A percentile compares a stretch with the other conserved stretches of the same genome.
phyloP scores from a whole-genome alignment of 2,888 invertebrate genomes.

The Drosophila macrothrix region DNA sequence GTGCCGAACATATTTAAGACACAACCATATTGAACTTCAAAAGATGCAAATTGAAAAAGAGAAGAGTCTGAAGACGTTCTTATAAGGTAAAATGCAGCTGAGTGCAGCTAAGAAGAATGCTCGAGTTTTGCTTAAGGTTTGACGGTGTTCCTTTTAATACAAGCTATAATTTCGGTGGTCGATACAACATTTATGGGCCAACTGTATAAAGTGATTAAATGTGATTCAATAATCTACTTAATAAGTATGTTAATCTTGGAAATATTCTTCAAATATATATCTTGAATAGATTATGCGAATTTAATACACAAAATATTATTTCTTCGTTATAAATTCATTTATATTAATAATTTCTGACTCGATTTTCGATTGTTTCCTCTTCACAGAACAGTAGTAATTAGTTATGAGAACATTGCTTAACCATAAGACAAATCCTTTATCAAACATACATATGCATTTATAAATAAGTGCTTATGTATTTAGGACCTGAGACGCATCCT shows the following conservation, averaged over 20 bases:
- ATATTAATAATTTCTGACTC: neutral
- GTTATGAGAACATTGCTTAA: neutral
- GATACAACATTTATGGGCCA: too few relatives aligned
- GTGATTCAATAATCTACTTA: neutral
- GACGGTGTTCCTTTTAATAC: neutral
- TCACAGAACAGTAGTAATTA: neutral
- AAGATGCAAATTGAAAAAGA: neutral
- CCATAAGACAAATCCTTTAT: neutral
- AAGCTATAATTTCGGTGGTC: neutral
- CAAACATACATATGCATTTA: neutral
- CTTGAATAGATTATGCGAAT: too few relatives aligned
- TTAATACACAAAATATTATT: neutral
- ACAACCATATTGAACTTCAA: neutral
- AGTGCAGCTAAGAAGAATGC: neutral
- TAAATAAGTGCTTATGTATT: conserved; percentile 5
- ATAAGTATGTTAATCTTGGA: neutral
- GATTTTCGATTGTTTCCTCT: neutral
- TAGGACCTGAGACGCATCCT: conserved; percentile 15
- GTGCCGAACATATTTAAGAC: neutral
- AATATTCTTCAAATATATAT: neutral
- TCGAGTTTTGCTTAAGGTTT: neutral
- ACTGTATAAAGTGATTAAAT: neutral
- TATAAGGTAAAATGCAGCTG: neutral
- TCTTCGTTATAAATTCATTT: neutral
- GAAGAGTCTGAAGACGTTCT: neutral